phyloP scores from a whole-genome alignment of 2,888 invertebrate species.

The Acrobasis repandana region DNA sequence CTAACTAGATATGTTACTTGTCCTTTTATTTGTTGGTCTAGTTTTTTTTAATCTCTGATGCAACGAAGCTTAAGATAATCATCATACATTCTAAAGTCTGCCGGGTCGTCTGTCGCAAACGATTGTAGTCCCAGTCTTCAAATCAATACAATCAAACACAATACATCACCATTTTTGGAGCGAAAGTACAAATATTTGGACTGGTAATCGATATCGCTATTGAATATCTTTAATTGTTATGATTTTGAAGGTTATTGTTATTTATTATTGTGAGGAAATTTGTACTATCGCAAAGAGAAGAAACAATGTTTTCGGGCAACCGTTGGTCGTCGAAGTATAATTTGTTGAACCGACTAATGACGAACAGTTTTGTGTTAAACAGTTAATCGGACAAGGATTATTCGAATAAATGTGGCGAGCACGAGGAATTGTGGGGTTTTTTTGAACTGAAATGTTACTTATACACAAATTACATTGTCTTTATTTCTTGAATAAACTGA shows the following conservation, averaged over 20 bases:
- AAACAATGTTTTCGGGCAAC: no score
- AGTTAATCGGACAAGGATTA: no score
- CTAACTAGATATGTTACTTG: background rate
- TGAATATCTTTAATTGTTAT: constrained; percentile 15
- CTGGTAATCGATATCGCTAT: constrained; percentile 28
- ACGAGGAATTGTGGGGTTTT: no score
- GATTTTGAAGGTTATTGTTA: background rate
- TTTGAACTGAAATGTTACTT: no score
- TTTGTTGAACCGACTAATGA: no score
- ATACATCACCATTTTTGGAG: constrained; percentile 29
- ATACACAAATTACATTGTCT: no score
- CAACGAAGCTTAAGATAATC: background rate
- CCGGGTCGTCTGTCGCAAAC: constrained; percentile 11
- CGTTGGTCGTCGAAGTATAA: no score
- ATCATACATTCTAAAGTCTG: constrained; percentile 13
- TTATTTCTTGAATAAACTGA: no score
- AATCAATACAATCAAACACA: constrained; percentile 25
- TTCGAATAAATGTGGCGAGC: no score
- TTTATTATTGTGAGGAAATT: background rate
- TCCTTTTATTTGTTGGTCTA: background rate
- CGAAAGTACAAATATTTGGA: constrained; percentile 30
- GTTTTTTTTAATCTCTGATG: constrained; percentile 1
- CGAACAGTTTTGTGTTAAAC: no score
- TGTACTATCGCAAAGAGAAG: no score
- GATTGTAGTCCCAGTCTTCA: constrained; percentile 8